These are phyloP conservation scores for Eubasilissa splendida DNA, from an alignment of 2,888 invertebrate genomes.

Conservation along the genomic window DNA sequence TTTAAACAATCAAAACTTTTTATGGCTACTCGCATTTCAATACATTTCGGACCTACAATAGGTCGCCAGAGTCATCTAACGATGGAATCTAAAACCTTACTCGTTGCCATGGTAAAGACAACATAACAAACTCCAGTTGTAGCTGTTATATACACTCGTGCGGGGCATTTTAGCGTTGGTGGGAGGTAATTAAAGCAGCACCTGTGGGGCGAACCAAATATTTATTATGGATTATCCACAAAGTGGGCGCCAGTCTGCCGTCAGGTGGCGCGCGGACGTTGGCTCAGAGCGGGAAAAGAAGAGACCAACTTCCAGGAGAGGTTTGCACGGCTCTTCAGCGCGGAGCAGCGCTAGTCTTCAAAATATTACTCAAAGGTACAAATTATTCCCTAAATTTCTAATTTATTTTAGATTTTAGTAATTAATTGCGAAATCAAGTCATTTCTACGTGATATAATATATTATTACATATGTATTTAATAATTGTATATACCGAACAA, in stretches of 20 bases:
- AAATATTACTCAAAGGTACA: constrained; percentile 15
- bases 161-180: constrained; percentile 4
- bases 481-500: neutral
- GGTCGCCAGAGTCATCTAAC: constrained; percentile 4
- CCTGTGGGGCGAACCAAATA: constrained; percentile 34
- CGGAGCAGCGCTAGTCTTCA: constrained; percentile 39
- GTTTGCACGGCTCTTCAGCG: constrained; percentile 31
- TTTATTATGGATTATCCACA: constrained; percentile 54
- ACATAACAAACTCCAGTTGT: constrained; percentile 44
- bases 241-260: constrained; percentile 45
- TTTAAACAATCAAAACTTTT: no score
- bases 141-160: neutral
- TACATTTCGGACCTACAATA: no score
- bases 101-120: constrained; percentile 44
- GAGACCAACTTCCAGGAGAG: constrained; percentile 52
- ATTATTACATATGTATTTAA: neutral
- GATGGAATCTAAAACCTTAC: neutral
- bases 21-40: no score
- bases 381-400: neutral
- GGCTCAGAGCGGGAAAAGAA: constrained; percentile 11
- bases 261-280: constrained; percentile 42
- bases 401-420: neutral
- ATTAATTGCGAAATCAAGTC: neutral
- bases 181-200: constrained; percentile 42
- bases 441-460: neutral